These are phyloP conservation scores for Lytechinus variegatus DNA, from an alignment of 35 echinoderm and acorn worm species.

Conservation along the genomic window DNA sequence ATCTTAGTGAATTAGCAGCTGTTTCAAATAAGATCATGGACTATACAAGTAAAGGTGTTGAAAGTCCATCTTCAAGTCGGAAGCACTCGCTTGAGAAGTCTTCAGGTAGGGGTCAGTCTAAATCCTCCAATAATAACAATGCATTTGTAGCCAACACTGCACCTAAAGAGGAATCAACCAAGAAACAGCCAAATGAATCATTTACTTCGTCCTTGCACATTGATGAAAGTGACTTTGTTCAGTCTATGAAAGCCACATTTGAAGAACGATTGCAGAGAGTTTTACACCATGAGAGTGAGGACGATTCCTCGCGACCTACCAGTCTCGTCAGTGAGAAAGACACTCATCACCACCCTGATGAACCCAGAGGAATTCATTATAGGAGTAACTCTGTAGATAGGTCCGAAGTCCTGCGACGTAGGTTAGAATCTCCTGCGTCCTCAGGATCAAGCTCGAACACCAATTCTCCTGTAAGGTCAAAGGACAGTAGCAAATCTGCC, in stretches of 20 bases:
- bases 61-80: neutral
- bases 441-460: slow-evolving; percentile 8
- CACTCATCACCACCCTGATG: slow-evolving; percentile 8
- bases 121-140: slow-evolving; percentile 87
- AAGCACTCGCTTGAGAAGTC: slow-evolving; percentile 11
- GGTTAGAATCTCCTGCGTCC: neutral
- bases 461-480: slow-evolving; percentile 35
- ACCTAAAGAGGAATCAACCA: slow-evolving; percentile 27
- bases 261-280: slow-evolving; percentile 67
- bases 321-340: slow-evolving; percentile 24
- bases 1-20: slow-evolving; percentile 68
- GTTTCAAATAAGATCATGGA: slow-evolving; percentile 75
- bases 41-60: slow-evolving; percentile 36
- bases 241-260: slow-evolving; percentile 76
- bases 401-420: slow-evolving; percentile 11
- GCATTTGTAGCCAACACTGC: slow-evolving; percentile 42
- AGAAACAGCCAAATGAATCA: neutral
- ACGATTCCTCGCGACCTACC: slow-evolving; percentile 46
- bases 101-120: neutral
- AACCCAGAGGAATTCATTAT: slow-evolving; percentile 17
- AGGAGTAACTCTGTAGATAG: slow-evolving; percentile 43
- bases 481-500: neutral
- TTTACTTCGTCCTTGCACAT: slow-evolving; percentile 49
- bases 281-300: slow-evolving; percentile 66
- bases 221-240: slow-evolving; percentile 73